Conservation (phyloP, 1,140 invertebrate genomes). For the Rhopalosiphum maidis region DNA sequence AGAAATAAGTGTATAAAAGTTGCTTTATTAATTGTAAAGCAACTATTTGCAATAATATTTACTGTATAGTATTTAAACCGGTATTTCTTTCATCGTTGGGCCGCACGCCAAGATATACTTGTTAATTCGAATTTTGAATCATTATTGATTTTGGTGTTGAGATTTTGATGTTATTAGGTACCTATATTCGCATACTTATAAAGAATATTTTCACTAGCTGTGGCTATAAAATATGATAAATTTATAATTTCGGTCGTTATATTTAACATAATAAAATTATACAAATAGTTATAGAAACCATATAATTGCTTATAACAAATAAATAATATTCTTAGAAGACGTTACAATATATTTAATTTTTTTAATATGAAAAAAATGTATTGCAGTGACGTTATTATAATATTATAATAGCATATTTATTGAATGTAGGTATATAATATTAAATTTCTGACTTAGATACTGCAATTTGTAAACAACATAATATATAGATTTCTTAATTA, state of each 20-base stretch:
- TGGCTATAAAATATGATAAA: neutral
- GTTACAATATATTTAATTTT: neutral
- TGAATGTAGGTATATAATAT: neutral
- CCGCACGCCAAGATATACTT: slow-evolving; percentile 8
- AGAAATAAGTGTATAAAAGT: neutral
- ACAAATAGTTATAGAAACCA: neutral
- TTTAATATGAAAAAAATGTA: neutral
- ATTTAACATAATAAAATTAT: neutral
- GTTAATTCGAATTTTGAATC: neutral
- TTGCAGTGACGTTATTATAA: neutral
- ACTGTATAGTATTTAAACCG: slow-evolving; percentile 18
- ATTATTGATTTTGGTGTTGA: slow-evolving; percentile 36
- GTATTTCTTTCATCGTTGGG: slow-evolving; percentile 29
- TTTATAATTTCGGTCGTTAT: neutral
- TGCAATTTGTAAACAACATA: neutral
- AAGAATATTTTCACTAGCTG: too few species aligned
- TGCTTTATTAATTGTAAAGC: neutral
- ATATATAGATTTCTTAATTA: neutral
- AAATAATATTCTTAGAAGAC: neutral
- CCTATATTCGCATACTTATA: neutral
- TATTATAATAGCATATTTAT: neutral
- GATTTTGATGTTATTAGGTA: neutral
- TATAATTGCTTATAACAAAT: neutral
- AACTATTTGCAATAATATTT: slow-evolving; percentile 26
- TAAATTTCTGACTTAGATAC: too few species aligned